These are phyloP conservation scores for Centrocercus urophasianus DNA, from an alignment of 2,113 vertebrate species.

Conservation along the genomic window DNA sequence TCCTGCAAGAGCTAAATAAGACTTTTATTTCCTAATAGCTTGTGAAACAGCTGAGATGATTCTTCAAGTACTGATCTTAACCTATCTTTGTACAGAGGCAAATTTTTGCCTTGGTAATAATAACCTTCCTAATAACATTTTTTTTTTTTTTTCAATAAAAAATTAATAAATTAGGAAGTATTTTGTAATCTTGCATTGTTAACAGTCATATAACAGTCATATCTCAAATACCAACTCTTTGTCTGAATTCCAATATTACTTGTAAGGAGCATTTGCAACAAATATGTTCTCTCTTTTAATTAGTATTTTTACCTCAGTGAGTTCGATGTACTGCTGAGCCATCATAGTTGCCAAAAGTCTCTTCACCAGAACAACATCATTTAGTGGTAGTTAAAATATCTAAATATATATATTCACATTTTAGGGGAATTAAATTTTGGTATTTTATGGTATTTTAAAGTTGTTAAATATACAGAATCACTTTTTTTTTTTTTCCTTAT, in stretches of 20 bases:
- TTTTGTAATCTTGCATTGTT: background rate
- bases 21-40: background rate
- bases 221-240: conserved; percentile 31
- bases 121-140: background rate
- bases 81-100: background rate
- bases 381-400: conserved; percentile 14
- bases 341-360: conserved; percentile 59
- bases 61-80: background rate
- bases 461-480: background rate
- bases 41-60: background rate
- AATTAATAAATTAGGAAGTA: background rate
- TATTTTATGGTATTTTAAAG: background rate
- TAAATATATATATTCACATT: background rate
- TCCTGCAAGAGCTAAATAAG: background rate
- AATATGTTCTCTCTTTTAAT: conserved; percentile 35
- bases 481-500: too few species aligned
- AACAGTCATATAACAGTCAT: background rate
- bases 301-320: conserved; percentile 49
- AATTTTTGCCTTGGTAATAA: background rate
- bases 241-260: conserved; percentile 34
- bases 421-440: conserved; percentile 21
- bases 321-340: conserved; percentile 56
- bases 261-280: conserved; percentile 52
- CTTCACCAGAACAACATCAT: conserved; percentile 45
- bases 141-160: background rate